Percentiles rank a stretch among this genome's conserved stretches.
phyloP scores from a whole-genome alignment of 2,797 vertebrate species.

The Semaprochilodus insignis region DNA sequence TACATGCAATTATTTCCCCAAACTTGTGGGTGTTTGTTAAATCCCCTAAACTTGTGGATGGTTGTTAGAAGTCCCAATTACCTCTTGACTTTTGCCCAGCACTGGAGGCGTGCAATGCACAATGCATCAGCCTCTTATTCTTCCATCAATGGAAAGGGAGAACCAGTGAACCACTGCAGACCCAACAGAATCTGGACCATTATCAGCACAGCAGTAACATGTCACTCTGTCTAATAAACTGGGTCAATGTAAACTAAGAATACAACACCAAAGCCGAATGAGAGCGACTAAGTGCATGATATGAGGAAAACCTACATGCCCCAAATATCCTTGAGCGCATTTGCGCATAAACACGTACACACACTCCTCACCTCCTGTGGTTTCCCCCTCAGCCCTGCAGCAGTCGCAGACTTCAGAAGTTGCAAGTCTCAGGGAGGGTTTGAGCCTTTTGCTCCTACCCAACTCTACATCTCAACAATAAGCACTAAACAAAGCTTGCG shows the following conservation, averaged over 20 bases:
- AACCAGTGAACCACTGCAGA: not conserved
- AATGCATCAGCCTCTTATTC: no score
- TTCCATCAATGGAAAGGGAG: not conserved
- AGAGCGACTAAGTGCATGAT: not conserved
- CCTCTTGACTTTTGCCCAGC: no score
- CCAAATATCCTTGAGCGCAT: not conserved
- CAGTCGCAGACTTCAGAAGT: not conserved
- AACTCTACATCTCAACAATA: conserved; percentile 49
- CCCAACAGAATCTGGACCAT: no score
- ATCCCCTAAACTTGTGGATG: no score
- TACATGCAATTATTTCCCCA: no score
- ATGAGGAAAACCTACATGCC: not conserved
- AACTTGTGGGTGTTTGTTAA: no score
- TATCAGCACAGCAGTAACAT: not conserved
- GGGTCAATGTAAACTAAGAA: not conserved
- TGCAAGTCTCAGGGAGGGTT: not conserved
- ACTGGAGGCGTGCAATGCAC: not conserved
- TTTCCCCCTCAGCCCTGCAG: not conserved
- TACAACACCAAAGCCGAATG: not conserved
- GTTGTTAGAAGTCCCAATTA: no score
- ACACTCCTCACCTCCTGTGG: not conserved
- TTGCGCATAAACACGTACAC: conserved; percentile 1
- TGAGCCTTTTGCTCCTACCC: conserved; percentile 26
- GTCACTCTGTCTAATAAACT: not conserved
- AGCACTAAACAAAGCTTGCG: conserved; percentile 52